phyloP scores from a whole-genome alignment of 1,140 invertebrate species.

The Tetraneura akinire region DNA sequence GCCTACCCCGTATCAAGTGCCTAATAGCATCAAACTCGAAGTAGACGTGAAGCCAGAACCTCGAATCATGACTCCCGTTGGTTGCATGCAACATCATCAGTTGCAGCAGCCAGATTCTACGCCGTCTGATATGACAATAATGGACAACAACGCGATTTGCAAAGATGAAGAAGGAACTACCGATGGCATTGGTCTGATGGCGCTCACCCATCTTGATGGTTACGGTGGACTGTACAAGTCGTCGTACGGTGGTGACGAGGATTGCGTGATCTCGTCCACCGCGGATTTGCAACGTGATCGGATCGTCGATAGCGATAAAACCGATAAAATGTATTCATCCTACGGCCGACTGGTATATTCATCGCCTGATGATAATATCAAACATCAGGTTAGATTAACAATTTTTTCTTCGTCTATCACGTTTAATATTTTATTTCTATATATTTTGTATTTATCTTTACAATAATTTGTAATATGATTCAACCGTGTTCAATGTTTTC shows the following conservation, averaged over 20 bases:
- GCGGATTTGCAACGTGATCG: not conserved
- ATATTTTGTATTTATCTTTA: too few relatives aligned
- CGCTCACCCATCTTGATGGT: slow-evolving; percentile 40
- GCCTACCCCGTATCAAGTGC: not conserved
- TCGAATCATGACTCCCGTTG: not conserved
- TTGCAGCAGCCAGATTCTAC: not conserved
- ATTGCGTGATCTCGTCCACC: slow-evolving; percentile 17
- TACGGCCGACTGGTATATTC: slow-evolving; percentile 19
- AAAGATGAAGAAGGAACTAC: not conserved
- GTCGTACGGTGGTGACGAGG: not conserved
- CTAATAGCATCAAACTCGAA: slow-evolving; percentile 40
- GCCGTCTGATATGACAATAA: too few relatives aligned
- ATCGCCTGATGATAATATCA: slow-evolving; percentile 5
- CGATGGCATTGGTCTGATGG: slow-evolving; percentile 17
- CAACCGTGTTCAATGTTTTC: too few relatives aligned
- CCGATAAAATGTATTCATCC: slow-evolving; percentile 6
- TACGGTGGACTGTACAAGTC: slow-evolving; percentile 29
- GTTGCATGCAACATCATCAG: not conserved
- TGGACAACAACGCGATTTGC: not conserved
- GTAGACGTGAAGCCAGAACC: slow-evolving; percentile 43
- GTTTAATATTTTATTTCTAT: too few relatives aligned
- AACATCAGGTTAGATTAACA: slow-evolving; percentile 21
- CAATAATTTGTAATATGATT: too few relatives aligned
- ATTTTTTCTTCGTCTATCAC: too few relatives aligned
- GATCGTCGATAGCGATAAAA: not conserved